Evolutionary conservation across 2,797 vertebrate species (phyloP).

Genomic region (Chrysocyon brachyurus): DNA sequence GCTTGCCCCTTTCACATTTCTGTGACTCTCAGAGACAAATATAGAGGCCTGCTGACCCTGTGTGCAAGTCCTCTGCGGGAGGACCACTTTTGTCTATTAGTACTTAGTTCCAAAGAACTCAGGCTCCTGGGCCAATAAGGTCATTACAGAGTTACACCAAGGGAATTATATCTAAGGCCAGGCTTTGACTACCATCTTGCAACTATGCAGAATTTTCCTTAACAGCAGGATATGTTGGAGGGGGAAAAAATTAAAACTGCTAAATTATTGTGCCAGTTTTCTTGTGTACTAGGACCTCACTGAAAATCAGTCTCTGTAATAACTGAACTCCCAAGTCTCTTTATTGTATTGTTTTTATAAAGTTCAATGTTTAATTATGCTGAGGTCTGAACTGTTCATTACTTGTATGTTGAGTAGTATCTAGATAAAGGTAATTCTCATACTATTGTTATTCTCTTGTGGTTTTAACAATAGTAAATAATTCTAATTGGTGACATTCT

Average conservation of each 20-base stretch:
- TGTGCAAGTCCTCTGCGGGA: not conserved
- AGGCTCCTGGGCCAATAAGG: no score
- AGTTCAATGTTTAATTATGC: not conserved
- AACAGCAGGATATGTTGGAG: not conserved
- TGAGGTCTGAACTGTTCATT: not conserved
- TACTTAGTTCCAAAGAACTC: not conserved
- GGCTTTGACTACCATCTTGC: not conserved
- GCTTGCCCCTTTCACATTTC: not conserved
- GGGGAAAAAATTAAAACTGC: not conserved
- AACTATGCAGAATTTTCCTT: not conserved
- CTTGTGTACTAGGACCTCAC: not conserved
- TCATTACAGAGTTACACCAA: not conserved
- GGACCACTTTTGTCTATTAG: not conserved
- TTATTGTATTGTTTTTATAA: not conserved
- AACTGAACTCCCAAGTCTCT: not conserved
- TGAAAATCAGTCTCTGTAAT: not conserved
- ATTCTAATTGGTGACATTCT: not conserved
- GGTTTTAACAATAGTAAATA: slow-evolving; percentile 33
- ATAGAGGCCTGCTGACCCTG: not conserved
- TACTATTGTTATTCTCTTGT: not conserved
- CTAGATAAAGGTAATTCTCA: slow-evolving; percentile 42
- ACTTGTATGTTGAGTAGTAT: not conserved
- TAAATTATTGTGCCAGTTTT: not conserved
- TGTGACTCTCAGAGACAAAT: not conserved
- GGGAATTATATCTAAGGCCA: not conserved